phyloP scores from a whole-genome alignment of 2,797 vertebrate genomes.

The Microhierax caerulescens region DNA sequence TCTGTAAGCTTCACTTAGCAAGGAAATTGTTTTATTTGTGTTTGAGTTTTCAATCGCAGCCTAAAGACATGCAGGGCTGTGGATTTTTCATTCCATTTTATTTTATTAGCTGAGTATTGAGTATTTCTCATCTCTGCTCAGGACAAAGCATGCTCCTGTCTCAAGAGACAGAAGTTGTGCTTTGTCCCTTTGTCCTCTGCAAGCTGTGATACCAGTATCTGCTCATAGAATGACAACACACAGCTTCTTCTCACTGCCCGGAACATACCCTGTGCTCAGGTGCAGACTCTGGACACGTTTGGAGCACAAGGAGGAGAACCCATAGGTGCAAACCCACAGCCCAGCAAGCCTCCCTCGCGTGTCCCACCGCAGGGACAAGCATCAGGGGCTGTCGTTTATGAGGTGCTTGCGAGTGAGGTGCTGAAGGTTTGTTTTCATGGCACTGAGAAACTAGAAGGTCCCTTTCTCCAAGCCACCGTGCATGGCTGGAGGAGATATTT shows the following conservation, averaged over 20 bases:
- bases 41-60: constrained; percentile 7
- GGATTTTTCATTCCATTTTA: background rate
- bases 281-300: background rate
- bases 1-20: background rate
- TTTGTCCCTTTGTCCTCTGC: background rate
- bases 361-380: background rate
- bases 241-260: background rate
- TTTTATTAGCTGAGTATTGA: background rate
- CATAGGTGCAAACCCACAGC: background rate
- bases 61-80: background rate
- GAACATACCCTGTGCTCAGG: background rate
- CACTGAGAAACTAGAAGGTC: background rate
- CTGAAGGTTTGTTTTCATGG: no score
- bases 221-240: rapidly evolving
- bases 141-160: background rate
- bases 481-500: background rate
- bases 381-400: no score
- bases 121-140: background rate
- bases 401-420: background rate
- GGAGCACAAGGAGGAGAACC: background rate
- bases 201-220: no score
- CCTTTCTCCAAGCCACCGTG: background rate
- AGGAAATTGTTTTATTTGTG: constrained; percentile 17
- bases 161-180: background rate
- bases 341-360: rapidly evolving